Evolutionary conservation across 92 coral and sea anemone genomes (phyloP).

Genomic region (Epizoanthus rinbou): DNA sequence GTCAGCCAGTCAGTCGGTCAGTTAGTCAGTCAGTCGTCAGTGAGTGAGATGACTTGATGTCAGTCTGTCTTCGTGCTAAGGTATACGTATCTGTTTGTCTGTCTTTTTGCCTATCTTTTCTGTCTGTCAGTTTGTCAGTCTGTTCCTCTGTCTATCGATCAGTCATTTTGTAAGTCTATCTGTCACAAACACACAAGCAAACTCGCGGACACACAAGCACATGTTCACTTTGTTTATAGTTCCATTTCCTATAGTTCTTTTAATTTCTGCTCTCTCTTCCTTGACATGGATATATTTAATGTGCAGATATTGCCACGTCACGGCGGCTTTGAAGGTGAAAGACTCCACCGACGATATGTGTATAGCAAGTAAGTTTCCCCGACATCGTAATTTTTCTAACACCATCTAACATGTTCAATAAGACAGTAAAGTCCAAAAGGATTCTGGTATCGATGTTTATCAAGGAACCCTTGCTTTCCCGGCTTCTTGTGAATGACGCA

Average conservation of each 20-base stretch:
- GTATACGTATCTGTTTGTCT: neutral
- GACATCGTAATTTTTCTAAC: neutral
- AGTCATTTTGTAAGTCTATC: neutral
- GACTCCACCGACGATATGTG: conserved; percentile 72
- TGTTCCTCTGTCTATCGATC: neutral
- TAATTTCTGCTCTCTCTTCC: neutral
- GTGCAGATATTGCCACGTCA: conserved; percentile 74
- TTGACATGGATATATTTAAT: neutral
- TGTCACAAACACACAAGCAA: neutral
- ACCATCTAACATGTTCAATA: too few relatives aligned
- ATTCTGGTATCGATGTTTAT: too few relatives aligned
- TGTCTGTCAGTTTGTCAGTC: neutral
- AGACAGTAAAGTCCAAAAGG: too few relatives aligned
- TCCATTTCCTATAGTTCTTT: neutral
- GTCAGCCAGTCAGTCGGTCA: too few relatives aligned
- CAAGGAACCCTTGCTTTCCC: too few relatives aligned
- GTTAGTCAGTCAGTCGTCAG: too few relatives aligned
- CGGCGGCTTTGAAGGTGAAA: conserved; percentile 86
- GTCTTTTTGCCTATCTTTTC: neutral
- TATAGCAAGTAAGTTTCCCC: conserved; percentile 76
- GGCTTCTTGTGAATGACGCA: too few relatives aligned
- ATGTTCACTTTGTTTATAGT: neutral
- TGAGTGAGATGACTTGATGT: too few relatives aligned
- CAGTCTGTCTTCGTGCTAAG: too few relatives aligned
- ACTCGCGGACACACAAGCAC: neutral